These are phyloP conservation scores for Bellardia pandia DNA, from an alignment of 2,888 invertebrate genomes.

Conservation along the genomic window DNA sequence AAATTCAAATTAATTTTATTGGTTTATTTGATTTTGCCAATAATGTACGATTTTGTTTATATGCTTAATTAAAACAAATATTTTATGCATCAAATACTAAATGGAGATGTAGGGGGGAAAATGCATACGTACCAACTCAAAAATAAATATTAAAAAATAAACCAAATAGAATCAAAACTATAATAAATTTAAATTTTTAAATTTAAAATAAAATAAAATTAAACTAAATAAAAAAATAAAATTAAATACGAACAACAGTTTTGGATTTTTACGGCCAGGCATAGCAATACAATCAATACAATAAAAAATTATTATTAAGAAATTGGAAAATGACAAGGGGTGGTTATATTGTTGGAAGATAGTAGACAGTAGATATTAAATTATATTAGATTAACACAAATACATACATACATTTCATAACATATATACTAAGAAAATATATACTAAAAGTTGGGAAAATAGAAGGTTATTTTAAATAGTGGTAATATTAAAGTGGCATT, in stretches of 20 bases:
- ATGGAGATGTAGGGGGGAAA: neutral
- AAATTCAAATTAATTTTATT: no score
- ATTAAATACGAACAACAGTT: constrained; percentile 56
- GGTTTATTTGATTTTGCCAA: neutral
- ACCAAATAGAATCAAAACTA: no score
- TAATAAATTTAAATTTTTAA: neutral
- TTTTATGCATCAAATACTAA: constrained; percentile 5
- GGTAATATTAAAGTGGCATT: no score
- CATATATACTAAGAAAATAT: no score
- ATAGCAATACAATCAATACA: constrained; percentile 83
- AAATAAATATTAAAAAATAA: neutral
- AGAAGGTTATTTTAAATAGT: no score
- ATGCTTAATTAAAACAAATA: neutral
- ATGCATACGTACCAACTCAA: neutral
- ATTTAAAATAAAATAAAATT: constrained; percentile 5
- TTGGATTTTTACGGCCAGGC: constrained; percentile 82
- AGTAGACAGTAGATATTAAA: neutral
- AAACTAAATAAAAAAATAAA: constrained; percentile 37
- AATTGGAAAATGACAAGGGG: neutral
- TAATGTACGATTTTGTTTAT: neutral
- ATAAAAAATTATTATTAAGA: neutral
- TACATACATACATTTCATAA: neutral
- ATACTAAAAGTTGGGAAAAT: no score
- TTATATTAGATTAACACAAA: neutral
- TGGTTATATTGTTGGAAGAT: neutral